Evolutionary conservation across 2,113 vertebrate species (phyloP), one percentile per base, ranked within the genome.

Genomic region (Verasper variegatus): DNA sequence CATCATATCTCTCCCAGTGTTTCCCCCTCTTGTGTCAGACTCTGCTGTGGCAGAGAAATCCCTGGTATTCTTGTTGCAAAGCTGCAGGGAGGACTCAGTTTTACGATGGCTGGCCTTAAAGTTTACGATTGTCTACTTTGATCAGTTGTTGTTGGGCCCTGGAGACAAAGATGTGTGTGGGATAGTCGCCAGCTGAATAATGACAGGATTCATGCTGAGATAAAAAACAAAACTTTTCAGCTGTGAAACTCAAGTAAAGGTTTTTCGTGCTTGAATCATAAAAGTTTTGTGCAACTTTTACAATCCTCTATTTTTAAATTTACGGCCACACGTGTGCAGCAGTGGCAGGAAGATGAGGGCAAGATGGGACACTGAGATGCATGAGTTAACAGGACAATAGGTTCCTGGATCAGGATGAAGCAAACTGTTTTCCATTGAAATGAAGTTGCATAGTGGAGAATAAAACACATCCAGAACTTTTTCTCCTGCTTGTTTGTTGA

Each of bases 61-160:
- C 40, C 21, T 60, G 52, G 64, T 69, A 5, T 58, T 74, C 51
- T 20, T 21, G 7, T 56, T 8, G 31, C 40, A 10, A 49, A 64
- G 8, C 55, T 58, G 23, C 31, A 2, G 56, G 0, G 24, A 59
- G 17, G 20, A 2, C 51, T 60, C 24, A 15, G n/a, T 66, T 88
- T 87, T 88, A 87, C 21, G 55, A 76, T 0, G 17, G 31, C 7
- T 18, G 18, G 60, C 59, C 68, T 74, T 57, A 35, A 68, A 71
- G 45, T 82, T 86, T 86, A 85, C 62, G 26, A 60, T 45, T 2
- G 26, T 20, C 21, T 57, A 76, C 81, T 68, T 78, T 82, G 87
- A 91, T 88, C 63, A 82, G 77, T 60, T 5, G 45, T 21, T 14
- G 18, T 52, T 18, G 66, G 0, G 15, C 18, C 67, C 62, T 14